Base-by-base conservation (phyloP, 2,888 invertebrate species). In the Eilema sororculum region DNA sequence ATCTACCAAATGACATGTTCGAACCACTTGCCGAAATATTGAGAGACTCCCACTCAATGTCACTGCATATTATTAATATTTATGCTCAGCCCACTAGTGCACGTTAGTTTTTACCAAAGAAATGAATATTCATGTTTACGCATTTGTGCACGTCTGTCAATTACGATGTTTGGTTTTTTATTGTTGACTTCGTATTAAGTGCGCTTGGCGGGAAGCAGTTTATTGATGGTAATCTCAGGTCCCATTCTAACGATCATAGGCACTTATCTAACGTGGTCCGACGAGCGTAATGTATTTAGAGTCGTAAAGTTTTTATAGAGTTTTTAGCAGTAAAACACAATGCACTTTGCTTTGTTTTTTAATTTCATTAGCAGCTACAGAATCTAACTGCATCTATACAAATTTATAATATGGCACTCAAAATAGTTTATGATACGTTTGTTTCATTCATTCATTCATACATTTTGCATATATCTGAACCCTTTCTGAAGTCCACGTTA, bases 231-330 rank as follows among this genome's bases (percentile, higher is more conserved):
- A 80, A 79, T 78, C 75, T 78, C 69, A 71, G 73, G 52, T n/a
- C 52, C 52, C 52, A 52, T 8, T n/a, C 46, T 41, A 75, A 37
- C 69, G 65, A 69, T 76, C 74, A 72, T 71, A 72, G 72, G 71
- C 69, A 74, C 67, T 75, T 75, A 72, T 82, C 76, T 77, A 86
- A 82, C 81, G 84, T 84, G 85, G 87, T 89, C 89, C 86, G 82
- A 84, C 84, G 85, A 78, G 80, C 82, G 80, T 77, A 81, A 28
- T 28, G 81, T 77, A 83, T 89, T 90, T 89, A 90, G 86, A 83
- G 81, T 61, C 85, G 73, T 91, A 89, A 87, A 84, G 79, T 85
- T 81, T 89, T 28, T 28, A 28, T 28, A 4, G 5, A 5, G 28
- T 28, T 87, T 84, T 84, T 82, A 68, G 74, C 69, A 68, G 8